Base-by-base conservation (phyloP, 2,888 invertebrate genomes). In the Venustoraphidia nigricollis region DNA sequence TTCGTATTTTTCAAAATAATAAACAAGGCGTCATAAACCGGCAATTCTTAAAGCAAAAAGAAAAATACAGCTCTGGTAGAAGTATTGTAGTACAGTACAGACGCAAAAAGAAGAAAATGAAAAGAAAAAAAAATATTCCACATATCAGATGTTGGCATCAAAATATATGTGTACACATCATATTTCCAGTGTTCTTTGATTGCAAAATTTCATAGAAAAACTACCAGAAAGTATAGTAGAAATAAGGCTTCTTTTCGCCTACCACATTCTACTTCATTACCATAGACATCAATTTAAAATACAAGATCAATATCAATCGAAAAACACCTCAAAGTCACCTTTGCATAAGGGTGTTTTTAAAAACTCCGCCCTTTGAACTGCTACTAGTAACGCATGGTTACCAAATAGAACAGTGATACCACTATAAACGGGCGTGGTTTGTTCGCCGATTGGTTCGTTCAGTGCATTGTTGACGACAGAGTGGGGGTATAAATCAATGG, bases 1-100 rank as follows among this genome's bases (percentile, higher is more conserved):
- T 27, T 27, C 27, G 27, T 27, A 6, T 27, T 27, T 27, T 27
- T 27, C 27, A 27, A 27, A 27, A 27, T 27, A 27, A 27, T 27
- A 27, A 27, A 27, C 27, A 27, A 27, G 27, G 27, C 27, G 27
- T 27, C 27, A 27, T 27, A 27, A 27, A 27, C 27, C 27, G 27
- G 6, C 27, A 27, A 27, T 27, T 27, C 27, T 27, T 17, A 10
- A 9, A 47, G 54, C 43, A 53, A 57, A 53, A 44, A 41, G 27
- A 27, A 27, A 27, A 27, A 27, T 27, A 27, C 27, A 27, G 6
- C 27, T 27, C 27, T 27, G 27, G 27, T 27, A 27, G 27, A 27
- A 27, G 27, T 27, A 27, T 27, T 27, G 27, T 27, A 27, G 27
- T 14, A 11, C 11, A 14, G 39, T 39, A 39, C 14, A 39, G 11